Evolutionary conservation across 2,113 vertebrate genomes (phyloP).

Genomic region (Carassius carassius): DNA sequence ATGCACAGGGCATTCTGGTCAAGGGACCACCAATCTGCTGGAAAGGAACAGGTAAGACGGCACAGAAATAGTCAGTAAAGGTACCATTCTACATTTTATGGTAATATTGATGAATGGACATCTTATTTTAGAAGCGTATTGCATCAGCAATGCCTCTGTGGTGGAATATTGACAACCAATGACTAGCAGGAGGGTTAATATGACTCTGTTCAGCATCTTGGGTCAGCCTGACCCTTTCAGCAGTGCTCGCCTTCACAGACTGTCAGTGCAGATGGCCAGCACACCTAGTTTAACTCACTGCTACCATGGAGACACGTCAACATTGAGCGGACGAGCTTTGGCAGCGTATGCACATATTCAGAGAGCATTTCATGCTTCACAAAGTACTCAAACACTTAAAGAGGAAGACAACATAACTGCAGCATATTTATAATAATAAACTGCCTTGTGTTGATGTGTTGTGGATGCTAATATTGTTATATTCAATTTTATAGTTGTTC

Average conservation of each 20-base stretch:
- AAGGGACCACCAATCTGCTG: slow-evolving; percentile 92
- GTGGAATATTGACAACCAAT: neutral
- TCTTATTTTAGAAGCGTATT: neutral
- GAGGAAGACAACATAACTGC: no score
- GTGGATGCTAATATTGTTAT: no score
- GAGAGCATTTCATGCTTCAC: neutral
- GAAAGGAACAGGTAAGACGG: slow-evolving; percentile 85
- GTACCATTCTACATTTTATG: neutral
- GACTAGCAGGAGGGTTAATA: neutral
- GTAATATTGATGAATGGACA: neutral
- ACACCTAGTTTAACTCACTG: neutral
- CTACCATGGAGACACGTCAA: neutral
- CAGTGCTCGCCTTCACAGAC: neutral
- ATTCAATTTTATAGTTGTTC: no score
- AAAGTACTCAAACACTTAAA: no score
- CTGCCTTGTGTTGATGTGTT: no score
- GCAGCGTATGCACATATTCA: neutral
- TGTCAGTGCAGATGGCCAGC: slow-evolving; percentile 1
- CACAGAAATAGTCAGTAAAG: neutral
- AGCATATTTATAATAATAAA: no score
- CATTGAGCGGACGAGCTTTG: neutral
- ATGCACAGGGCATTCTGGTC: slow-evolving; percentile 85
- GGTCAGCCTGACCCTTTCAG: slow-evolving; percentile 5
- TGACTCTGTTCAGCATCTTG: slow-evolving; percentile 9
- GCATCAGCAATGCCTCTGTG: neutral